A percentile compares a stretch with the other conserved stretches of the same genome.
Conservation (phyloP, 1,140 invertebrate species). For the Drosophila bocqueti region DNA sequence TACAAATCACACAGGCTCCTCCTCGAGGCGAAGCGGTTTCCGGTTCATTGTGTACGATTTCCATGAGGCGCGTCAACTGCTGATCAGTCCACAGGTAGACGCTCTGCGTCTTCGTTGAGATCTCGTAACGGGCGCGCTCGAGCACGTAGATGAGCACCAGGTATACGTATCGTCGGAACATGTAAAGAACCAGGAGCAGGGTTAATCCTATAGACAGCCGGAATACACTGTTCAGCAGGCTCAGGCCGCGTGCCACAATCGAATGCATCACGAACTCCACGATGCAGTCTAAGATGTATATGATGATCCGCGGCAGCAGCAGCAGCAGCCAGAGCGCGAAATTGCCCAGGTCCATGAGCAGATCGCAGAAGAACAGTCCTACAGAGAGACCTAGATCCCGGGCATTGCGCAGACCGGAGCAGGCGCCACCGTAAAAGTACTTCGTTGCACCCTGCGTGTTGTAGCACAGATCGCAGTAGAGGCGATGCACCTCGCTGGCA, state of each 20-base stretch:
- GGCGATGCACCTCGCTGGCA: background rate
- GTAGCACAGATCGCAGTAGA: conserved; percentile 12
- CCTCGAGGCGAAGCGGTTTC: background rate
- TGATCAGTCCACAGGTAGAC: conserved; percentile 30
- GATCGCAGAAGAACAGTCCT: conserved; percentile 8
- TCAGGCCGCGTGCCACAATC: conserved; percentile 22
- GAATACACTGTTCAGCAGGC: conserved; percentile 52
- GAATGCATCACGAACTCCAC: conserved; percentile 22
- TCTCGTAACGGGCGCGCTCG: conserved; percentile 1
- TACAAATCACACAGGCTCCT: conserved; percentile 55
- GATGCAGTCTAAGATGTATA: conserved; percentile 26
- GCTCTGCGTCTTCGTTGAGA: conserved; percentile 23
- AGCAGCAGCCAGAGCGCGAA: conserved; percentile 43
- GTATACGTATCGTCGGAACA: conserved; percentile 53
- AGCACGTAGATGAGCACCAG: conserved; percentile 22
- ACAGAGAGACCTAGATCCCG: conserved; percentile 2
- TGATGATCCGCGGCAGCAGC: conserved; percentile 37
- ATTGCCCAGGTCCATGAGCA: conserved; percentile 48
- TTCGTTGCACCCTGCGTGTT: conserved; percentile 7
- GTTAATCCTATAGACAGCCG: conserved; percentile 49
- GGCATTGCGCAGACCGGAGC: conserved; percentile 12
- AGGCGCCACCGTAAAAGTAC: conserved; percentile 43
- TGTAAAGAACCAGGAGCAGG: conserved; percentile 49
- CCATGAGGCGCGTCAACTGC: conserved; percentile 24
- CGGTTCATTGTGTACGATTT: background rate